Base-by-base conservation (phyloP, 1,140 invertebrate genomes). In the Magallana angulata region DNA sequence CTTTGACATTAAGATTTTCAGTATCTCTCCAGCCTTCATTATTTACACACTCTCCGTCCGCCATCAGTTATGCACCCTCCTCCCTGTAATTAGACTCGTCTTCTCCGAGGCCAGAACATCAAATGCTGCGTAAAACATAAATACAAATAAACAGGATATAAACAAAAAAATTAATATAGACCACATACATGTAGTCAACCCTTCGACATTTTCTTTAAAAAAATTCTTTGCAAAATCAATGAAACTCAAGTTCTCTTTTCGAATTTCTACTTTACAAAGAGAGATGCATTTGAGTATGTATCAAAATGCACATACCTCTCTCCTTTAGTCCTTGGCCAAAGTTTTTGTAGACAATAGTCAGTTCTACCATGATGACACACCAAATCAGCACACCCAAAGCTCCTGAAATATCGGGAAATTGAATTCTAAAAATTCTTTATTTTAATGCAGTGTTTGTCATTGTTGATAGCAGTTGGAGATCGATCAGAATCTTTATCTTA, bases 241-340 rank as follows among this genome's bases (percentile, higher is more conserved):
- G 36, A 48, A 2, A 48, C 5, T 48, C 36, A 48, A 48, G 36
- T 48, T 48, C 36, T 36, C 0, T 48, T 48, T 48, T 48, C 36
- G 5, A 48, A 48, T 5, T 2, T 48, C 36, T 48, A 48, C 36
- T 48, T 48, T 48, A 48, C 36, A 48, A 2, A 48, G 36, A 48
- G 36, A 48, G 36, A 48, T 48, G 36, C 36, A 48, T 48, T 0
- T 48, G 36, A 48, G 36, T 48, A 48, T 48, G 36, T 48, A 48
- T 48, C 5, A 5, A 4, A 48, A 48, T 48, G 36, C 36, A 90
- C 90, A 88, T 85, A 93, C 91, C 90, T 89, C 88, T 91, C 88
- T 93, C 92, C 86, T 91, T 92, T 7, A 94, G 88, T 18, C 93
- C 93, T 86, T 93, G 90, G 11, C 91, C 91, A 92, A 93, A 94